Evolutionary conservation across 2,888 invertebrate species (phyloP).

Genomic region (Pandemis cinnamomeana): DNA sequence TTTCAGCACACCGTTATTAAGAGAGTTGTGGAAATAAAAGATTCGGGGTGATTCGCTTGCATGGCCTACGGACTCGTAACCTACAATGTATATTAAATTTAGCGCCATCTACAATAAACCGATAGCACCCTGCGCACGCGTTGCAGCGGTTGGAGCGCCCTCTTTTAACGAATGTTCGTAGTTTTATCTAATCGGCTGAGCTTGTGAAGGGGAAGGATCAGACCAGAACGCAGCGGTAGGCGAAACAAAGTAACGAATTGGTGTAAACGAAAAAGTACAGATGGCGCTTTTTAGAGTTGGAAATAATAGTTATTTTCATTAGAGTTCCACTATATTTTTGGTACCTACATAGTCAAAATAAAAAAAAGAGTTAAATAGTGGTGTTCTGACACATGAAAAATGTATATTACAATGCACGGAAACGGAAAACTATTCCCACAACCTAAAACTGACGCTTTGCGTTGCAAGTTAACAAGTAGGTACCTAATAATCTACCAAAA

Average conservation of each 20-base stretch:
- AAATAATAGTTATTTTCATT: background rate
- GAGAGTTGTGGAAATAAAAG: too few species aligned
- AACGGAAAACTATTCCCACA: too few species aligned
- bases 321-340: too few species aligned
- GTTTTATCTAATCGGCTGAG: background rate
- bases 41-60: too few species aligned
- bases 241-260: background rate
- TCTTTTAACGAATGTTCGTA: background rate
- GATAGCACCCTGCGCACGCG: slow-evolving; percentile 29
- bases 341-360: too few species aligned
- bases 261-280: background rate
- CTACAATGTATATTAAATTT: background rate
- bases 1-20: too few species aligned
- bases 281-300: background rate
- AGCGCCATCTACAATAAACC: slow-evolving; percentile 26
- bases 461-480: too few species aligned
- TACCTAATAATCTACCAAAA: too few species aligned
- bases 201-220: background rate
- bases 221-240: background rate
- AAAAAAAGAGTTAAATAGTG: too few species aligned
- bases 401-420: too few species aligned
- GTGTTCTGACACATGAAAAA: too few species aligned
- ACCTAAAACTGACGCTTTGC: too few species aligned
- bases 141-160: slow-evolving; percentile 9
- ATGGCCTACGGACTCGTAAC: background rate